A percentile compares a stretch with the other conserved stretches of the same genome.
Conservation (phyloP, 2,113 vertebrate genomes). For the Ochotona curzoniae region DNA sequence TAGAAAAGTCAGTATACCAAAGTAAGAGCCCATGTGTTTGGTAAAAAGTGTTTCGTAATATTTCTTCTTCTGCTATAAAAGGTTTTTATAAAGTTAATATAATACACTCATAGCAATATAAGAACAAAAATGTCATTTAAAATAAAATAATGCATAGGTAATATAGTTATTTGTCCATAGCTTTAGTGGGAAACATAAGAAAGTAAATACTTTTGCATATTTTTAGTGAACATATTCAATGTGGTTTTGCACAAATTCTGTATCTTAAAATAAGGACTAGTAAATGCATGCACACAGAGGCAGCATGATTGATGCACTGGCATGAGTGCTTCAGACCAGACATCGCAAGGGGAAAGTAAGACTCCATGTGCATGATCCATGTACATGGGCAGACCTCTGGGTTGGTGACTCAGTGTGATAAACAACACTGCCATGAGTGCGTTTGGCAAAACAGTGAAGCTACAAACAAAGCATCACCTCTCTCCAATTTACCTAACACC, state of each 20-base stretch:
- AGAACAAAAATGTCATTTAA: not conserved
- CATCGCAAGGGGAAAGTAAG: not conserved
- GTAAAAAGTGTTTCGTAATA: not conserved
- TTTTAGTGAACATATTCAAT: not conserved
- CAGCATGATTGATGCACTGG: not conserved
- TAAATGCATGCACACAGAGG: not conserved
- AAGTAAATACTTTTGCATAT: not conserved
- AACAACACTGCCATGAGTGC: no score
- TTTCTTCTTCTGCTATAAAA: not conserved
- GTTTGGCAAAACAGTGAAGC: not conserved
- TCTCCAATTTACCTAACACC: not conserved
- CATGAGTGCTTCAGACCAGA: not conserved
- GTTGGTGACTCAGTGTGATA: not conserved
- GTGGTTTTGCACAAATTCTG: not conserved
- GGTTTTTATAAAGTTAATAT: slow-evolving; percentile 9
- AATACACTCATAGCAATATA: not conserved
- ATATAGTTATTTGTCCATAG: not conserved
- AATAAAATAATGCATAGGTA: not conserved
- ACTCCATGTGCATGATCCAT: not conserved
- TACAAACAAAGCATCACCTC: not conserved
- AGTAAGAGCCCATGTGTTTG: not conserved
- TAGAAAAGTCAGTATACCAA: not conserved
- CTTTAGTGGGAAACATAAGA: not conserved
- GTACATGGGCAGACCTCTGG: not conserved
- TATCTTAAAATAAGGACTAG: not conserved